Conservation (phyloP, 2,113 vertebrate genomes). For the Gymnarchus niloticus region DNA sequence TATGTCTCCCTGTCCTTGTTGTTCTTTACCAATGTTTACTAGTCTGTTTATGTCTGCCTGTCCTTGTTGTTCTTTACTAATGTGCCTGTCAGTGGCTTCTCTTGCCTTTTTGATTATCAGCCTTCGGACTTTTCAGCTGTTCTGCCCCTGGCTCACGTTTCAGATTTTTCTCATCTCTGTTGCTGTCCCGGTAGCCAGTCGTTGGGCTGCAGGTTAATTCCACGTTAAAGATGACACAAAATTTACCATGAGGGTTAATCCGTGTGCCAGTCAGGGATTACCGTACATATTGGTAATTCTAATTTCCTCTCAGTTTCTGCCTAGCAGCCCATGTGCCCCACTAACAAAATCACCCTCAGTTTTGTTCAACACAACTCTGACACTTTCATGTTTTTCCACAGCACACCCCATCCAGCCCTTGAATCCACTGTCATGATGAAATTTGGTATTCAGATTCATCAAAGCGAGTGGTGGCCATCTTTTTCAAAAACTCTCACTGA, state of each 20-base stretch:
- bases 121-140: too few relatives aligned
- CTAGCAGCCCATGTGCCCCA: not conserved
- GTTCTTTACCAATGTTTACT: too few relatives aligned
- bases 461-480: slow-evolving; percentile 28
- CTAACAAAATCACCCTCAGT: not conserved
- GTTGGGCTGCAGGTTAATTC: slow-evolving; percentile 8
- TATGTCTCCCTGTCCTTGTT: too few relatives aligned
- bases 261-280: not conserved
- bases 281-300: not conserved
- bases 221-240: not conserved
- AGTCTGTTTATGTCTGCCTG: too few relatives aligned
- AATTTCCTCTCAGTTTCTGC: not conserved
- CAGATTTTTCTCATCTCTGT: too few relatives aligned
- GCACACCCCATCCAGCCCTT: not conserved
- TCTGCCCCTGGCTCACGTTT: too few relatives aligned
- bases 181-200: too few relatives aligned
- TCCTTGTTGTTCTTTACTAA: too few relatives aligned
- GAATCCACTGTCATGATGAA: not conserved
- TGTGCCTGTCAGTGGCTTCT: too few relatives aligned
- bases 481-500: slow-evolving; percentile 12
- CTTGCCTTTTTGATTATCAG: too few relatives aligned
- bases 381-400: not conserved
- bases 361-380: not conserved
- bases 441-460: slow-evolving; percentile 29
- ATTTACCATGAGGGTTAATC: not conserved